phyloP scores from a whole-genome alignment of 2,797 vertebrate genomes.

The Sciaenops ocellatus region DNA sequence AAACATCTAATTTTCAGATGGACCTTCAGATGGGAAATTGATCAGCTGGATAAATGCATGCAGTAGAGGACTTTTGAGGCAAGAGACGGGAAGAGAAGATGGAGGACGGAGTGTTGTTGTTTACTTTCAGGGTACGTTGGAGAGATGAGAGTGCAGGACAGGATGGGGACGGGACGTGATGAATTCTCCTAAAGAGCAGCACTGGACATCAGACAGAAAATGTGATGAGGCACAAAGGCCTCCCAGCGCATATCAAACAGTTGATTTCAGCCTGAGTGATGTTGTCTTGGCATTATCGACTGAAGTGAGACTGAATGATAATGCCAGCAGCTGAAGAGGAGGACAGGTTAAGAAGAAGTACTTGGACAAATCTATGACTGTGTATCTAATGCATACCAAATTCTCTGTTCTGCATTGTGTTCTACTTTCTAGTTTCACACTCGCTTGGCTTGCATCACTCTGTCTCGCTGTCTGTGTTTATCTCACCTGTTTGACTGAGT shows the following conservation, averaged over 20 bases:
- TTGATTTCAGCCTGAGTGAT: conserved; percentile 72
- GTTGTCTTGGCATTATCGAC: conserved; percentile 72
- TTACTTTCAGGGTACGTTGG: conserved; percentile 60
- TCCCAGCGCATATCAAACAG: conserved; percentile 75
- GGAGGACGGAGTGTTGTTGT: conserved; percentile 50
- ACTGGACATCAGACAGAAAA: conserved; percentile 76
- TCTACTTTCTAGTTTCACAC: conserved; percentile 41
- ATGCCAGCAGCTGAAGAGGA: conserved; percentile 53
- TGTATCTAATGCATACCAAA: conserved; percentile 66
- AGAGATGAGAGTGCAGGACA: conserved; percentile 61
- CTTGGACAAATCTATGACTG: conserved; percentile 56
- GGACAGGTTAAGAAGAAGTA: conserved; percentile 67
- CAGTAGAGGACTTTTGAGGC: conserved; percentile 53
- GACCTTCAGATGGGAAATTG: conserved; percentile 66
- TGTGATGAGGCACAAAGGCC: conserved; percentile 76
- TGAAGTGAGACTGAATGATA: conserved; percentile 65
- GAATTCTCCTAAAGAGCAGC: conserved; percentile 68
- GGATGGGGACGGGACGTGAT: conserved; percentile 61
- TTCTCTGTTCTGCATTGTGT: conserved; percentile 40
- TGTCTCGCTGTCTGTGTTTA: conserved; percentile 33
- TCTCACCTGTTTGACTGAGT: conserved; percentile 46
- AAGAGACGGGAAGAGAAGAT: conserved; percentile 37
- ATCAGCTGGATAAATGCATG: conserved; percentile 68
- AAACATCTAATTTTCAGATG: conserved; percentile 68
- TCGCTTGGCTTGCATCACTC: conserved; percentile 41